A percentile compares a stretch with the other conserved stretches of the same genome.
These are phyloP conservation scores for Macropodus opercularis DNA, from an alignment of 2,797 vertebrate genomes.

Conservation along the genomic window DNA sequence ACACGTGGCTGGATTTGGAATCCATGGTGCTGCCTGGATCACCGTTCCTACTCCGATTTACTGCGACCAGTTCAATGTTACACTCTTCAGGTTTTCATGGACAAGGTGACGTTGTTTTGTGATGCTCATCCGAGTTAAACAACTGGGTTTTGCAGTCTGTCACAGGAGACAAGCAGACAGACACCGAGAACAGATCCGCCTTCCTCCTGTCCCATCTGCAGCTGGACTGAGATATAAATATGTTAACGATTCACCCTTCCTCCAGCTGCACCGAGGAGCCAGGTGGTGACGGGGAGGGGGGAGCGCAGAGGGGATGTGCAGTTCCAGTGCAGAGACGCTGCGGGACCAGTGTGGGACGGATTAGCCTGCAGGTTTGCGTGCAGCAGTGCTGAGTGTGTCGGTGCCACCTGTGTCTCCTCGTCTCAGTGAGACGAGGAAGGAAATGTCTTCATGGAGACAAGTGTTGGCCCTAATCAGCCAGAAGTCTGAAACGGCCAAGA, in stretches of 20 bases:
- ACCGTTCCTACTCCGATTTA: no score
- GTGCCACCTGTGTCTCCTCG: slow-evolving; percentile 48
- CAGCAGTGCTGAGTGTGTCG: not conserved
- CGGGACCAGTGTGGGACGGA: not conserved
- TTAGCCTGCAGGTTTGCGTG: not conserved
- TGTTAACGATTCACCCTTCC: slow-evolving; percentile 48
- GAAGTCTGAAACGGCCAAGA: not conserved
- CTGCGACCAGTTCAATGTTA: no score
- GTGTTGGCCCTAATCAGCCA: not conserved
- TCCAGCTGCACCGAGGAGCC: slow-evolving; percentile 44
- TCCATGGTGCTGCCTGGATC: no score
- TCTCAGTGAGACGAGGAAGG: slow-evolving; percentile 15
- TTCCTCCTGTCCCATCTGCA: slow-evolving; percentile 22
- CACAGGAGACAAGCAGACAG: not conserved
- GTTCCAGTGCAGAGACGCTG: slow-evolving; percentile 3
- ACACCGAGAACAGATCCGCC: not conserved
- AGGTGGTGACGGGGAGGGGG: slow-evolving; percentile 25
- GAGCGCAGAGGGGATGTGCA: not conserved
- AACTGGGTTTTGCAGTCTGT: no score
- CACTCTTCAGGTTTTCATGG: no score
- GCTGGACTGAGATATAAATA: slow-evolving; percentile 48
- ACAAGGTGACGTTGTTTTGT: no score
- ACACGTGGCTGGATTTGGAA: no score
- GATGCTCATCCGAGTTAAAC: no score
- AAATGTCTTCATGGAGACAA: not conserved